Evolutionary conservation across 2,113 vertebrate genomes (phyloP).

Genomic region (Picathartes gymnocephalus): DNA sequence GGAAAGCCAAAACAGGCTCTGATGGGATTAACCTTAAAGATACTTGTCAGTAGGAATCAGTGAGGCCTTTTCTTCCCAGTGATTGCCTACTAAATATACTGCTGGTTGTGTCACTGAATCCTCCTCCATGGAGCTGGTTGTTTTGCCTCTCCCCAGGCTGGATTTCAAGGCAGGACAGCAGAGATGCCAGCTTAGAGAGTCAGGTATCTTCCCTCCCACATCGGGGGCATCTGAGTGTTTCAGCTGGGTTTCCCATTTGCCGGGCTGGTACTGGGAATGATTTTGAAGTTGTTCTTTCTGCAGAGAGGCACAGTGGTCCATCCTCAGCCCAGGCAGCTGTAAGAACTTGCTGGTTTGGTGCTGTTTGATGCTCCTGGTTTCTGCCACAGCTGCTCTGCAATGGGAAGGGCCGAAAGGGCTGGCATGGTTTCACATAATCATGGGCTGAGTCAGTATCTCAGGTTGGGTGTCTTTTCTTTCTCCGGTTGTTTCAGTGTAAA

Average conservation of each 20-base stretch:
- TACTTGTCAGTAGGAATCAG: not conserved
- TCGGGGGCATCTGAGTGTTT: not conserved
- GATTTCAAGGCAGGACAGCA: not conserved
- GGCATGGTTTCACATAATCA: not conserved
- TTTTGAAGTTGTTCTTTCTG: not conserved
- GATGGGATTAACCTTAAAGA: not conserved
- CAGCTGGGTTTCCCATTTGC: not conserved
- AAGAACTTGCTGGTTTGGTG: not conserved
- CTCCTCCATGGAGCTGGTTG: not conserved
- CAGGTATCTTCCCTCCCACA: fast-evolving
- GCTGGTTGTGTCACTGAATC: not conserved
- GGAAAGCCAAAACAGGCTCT: not conserved
- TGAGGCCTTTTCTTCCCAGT: not conserved
- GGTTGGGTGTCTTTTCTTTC: not conserved
- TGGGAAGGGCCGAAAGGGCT: not conserved
- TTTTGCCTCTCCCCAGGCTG: not conserved
- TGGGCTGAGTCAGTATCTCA: not conserved
- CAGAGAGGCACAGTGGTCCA: fast-evolving
- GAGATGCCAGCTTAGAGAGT: not conserved
- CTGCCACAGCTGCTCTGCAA: not conserved
- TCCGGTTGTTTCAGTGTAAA: not conserved
- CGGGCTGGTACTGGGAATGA: not conserved
- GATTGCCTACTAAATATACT: not conserved
- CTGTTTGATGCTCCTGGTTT: not conserved
- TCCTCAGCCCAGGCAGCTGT: not conserved